Base-by-base conservation (phyloP, 2,888 invertebrate genomes). In the Julus scandinavius region DNA sequence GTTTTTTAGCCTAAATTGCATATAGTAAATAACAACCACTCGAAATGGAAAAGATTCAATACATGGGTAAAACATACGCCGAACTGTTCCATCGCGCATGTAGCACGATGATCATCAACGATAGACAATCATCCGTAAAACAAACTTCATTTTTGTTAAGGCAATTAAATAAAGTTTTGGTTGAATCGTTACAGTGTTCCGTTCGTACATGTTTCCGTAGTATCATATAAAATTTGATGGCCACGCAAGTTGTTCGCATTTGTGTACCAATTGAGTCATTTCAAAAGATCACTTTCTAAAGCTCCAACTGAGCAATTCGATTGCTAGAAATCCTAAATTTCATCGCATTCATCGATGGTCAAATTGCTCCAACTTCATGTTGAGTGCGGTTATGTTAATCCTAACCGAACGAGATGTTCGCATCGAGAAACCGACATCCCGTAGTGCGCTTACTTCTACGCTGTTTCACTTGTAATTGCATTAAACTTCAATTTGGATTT, bases 241-340 rank as follows among this genome's bases (percentile, higher is more conserved):
- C 15, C 4, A 5, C 50, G 13, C 54, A 38, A 80, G 38, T 38
- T 80, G 80, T 80, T 80, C 13, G 29, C 80, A 38, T 13, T 38
- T 38, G 11, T 11, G 38, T 80, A 38, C 80, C 15, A 80, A 80
- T 80, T 40, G 80, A 80, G 80, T 80, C 80, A 38, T 80, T 80
- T 80, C 80, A 38, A 80, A 80, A 40, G 80, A 80, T 38, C 38
- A 38, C 38, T 38, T 80, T 80, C 80, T 80, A 29, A 80, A 80
- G 0, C 80, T 80, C 80, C 38, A 38, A 80, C 80, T 13, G 80
- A 80, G 80, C 38, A 80, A 80, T 80, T 80, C 38, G 38, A 80
- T 80, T 38, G 2, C 13, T 13, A 80, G 80, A 80, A 38, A 38
- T 40, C 20, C 38, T 15, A 13, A 80, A 80, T 80, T 80, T 80